Conservation (phyloP, 2,113 vertebrate genomes). For the Ornithorhynchus anatinus region DNA sequence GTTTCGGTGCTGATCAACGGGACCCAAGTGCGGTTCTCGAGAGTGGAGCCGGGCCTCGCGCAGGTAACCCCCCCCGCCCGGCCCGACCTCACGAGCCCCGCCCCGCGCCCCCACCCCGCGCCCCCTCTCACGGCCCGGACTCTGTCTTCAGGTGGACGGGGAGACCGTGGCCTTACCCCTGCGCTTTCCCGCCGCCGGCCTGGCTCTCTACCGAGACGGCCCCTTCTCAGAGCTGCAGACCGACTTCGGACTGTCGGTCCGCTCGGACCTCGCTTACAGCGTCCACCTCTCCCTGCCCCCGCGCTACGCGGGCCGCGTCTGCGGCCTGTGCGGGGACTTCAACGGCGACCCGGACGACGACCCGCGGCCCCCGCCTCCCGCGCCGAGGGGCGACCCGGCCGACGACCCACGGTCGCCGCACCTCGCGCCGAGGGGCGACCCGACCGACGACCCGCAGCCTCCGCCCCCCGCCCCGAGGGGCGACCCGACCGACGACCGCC, state of each 20-base stretch:
- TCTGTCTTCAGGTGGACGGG: slow-evolving; percentile 49
- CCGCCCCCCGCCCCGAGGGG: slow-evolving; percentile 38
- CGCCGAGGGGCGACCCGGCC: neutral
- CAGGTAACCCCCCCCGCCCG: slow-evolving; percentile 34
- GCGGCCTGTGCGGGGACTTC: slow-evolving; percentile 34
- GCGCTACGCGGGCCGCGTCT: slow-evolving; percentile 39
- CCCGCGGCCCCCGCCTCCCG: neutral
- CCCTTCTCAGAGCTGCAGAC: slow-evolving; percentile 11
- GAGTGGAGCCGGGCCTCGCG: neutral
- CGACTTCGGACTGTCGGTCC: slow-evolving; percentile 59
- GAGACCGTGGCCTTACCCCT: slow-evolving; percentile 49
- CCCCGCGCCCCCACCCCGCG: neutral
- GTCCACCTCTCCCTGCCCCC: slow-evolving; percentile 49
- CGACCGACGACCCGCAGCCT: neutral
- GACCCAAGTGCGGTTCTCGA: slow-evolving; percentile 44
- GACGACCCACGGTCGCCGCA: slow-evolving; percentile 30
- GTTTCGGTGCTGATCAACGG: slow-evolving; percentile 61
- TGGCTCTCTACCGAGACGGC: slow-evolving; percentile 47
- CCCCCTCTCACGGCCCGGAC: neutral
- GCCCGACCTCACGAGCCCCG: neutral
- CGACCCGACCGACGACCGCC: neutral
- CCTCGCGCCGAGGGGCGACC: slow-evolving; percentile 26
- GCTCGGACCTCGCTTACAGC: slow-evolving; percentile 43
- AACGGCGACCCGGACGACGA: slow-evolving; percentile 49
- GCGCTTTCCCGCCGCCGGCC: slow-evolving; percentile 19